A percentile compares a stretch with the other conserved stretches of the same genome.
phyloP scores from a whole-genome alignment of 1,140 invertebrate species.

The Zaprionus nigranus region DNA sequence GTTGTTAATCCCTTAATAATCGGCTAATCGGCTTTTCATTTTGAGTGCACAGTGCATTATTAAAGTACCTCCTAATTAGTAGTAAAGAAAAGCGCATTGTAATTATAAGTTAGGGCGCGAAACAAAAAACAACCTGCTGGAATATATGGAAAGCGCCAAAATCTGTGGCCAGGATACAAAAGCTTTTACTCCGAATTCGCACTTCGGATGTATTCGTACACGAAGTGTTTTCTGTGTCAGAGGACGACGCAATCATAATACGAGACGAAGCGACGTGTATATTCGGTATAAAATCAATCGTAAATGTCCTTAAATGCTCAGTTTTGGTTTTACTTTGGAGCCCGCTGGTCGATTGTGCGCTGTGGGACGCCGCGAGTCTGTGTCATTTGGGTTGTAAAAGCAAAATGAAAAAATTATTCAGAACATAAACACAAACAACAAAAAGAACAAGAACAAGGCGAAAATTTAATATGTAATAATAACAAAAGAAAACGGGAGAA shows the following conservation, averaged over 20 bases:
- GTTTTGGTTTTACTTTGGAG: constrained; percentile 76
- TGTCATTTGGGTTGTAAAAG: constrained; percentile 49
- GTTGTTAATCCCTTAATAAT: too few species aligned
- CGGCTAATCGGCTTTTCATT: background rate
- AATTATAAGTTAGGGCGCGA: constrained; percentile 57
- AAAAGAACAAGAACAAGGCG: constrained; percentile 27
- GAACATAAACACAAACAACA: constrained; percentile 30
- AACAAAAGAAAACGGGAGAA: constrained; percentile 27
- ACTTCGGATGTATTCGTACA: constrained; percentile 41
- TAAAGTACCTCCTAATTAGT: background rate
- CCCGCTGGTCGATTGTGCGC: constrained; percentile 60
- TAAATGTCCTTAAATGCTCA: constrained; percentile 83
- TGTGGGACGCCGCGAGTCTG: constrained; percentile 44
- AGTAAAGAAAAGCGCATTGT: constrained; percentile 31
- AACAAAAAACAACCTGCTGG: constrained; percentile 80
- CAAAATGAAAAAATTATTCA: constrained; percentile 41
- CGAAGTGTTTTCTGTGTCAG: constrained; percentile 69
- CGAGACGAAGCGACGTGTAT: constrained; percentile 42
- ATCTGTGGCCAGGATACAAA: constrained; percentile 28
- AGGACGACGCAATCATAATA: constrained; percentile 16
- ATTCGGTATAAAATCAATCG: constrained; percentile 84
- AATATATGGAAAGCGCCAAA: constrained; percentile 40
- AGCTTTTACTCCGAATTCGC: constrained; percentile 63
- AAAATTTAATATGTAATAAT: constrained; percentile 34
- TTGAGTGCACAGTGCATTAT: background rate